phyloP scores from a whole-genome alignment of 2,797 vertebrate species.

The Darevskia nairensis region DNA sequence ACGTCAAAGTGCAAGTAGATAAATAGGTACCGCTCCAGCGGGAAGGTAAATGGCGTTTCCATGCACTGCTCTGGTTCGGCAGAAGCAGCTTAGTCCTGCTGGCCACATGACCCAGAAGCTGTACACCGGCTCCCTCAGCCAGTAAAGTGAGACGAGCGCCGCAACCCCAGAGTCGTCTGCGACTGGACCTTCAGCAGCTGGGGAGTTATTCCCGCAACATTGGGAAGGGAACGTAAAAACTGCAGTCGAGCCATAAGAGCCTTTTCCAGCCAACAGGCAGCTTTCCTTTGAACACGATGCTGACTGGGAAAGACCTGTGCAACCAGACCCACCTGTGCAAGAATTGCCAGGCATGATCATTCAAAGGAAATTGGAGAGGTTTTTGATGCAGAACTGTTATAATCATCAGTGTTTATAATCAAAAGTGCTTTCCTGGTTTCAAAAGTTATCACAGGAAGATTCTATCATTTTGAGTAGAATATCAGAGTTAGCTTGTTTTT shows the following conservation, averaged over 20 bases:
- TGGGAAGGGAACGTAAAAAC: neutral
- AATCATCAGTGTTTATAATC: neutral
- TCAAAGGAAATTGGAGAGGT: neutral
- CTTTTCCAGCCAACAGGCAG: neutral
- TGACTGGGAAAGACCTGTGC: neutral
- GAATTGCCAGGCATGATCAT: neutral
- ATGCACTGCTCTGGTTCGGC: too few species aligned
- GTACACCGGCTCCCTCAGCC: too few species aligned
- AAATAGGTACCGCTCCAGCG: too few species aligned
- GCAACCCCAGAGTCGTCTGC: too few species aligned
- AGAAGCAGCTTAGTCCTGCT: too few species aligned
- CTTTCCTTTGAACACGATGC: neutral
- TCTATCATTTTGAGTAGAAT: neutral
- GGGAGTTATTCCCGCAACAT: neutral
- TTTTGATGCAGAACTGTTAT: neutral
- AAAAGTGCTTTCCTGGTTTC: neutral
- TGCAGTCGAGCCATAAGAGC: too few species aligned
- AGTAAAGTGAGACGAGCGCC: too few species aligned
- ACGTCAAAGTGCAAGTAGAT: too few species aligned
- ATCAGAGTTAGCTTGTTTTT: too few species aligned
- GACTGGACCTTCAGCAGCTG: neutral
- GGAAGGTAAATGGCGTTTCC: too few species aligned
- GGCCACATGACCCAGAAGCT: too few species aligned
- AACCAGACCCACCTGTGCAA: neutral
- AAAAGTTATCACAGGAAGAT: neutral